A percentile compares a stretch with the other conserved stretches of the same genome.
Conservation (phyloP, 2,888 invertebrate species). For the Hypselothyrea guttata region DNA sequence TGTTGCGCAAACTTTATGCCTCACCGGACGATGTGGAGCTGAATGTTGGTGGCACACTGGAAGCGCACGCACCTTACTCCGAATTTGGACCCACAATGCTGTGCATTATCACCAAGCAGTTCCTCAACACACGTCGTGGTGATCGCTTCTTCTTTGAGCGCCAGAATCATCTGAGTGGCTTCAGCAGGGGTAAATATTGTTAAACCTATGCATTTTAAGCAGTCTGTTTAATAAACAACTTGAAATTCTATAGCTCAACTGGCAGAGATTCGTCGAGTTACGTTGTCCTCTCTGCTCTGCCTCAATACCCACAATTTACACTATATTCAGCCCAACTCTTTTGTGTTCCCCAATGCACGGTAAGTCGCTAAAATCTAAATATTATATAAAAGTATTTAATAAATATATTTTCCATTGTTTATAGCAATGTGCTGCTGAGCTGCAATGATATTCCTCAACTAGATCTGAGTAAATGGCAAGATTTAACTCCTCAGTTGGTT, state of each 20-base stretch:
- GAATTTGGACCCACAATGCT: conserved; percentile 88
- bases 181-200: conserved; percentile 83
- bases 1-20: conserved; percentile 84
- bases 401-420: background rate
- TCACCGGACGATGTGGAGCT: conserved; percentile 88
- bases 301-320: conserved; percentile 87
- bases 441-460: conserved; percentile 69
- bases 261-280: conserved; percentile 88
- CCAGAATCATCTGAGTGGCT: conserved; percentile 82
- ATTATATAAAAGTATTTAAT: background rate
- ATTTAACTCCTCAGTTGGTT: conserved; percentile 49
- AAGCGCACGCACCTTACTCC: conserved; percentile 85
- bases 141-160: conserved; percentile 89
- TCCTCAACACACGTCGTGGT: conserved; percentile 86
- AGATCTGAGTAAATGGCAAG: conserved; percentile 73
- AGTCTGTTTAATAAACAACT: background rate
- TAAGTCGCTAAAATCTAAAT: conserved; percentile 32
- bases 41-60: conserved; percentile 87
- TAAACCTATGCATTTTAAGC: background rate
- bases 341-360: conserved; percentile 67
- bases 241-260: conserved; percentile 84
- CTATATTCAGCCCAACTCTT: conserved; percentile 84
- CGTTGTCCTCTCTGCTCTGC: conserved; percentile 89
- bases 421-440: conserved; percentile 62
- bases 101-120: conserved; percentile 88